phyloP scores from a whole-genome alignment of 2,797 vertebrate species.

The Rhincodon typus region DNA sequence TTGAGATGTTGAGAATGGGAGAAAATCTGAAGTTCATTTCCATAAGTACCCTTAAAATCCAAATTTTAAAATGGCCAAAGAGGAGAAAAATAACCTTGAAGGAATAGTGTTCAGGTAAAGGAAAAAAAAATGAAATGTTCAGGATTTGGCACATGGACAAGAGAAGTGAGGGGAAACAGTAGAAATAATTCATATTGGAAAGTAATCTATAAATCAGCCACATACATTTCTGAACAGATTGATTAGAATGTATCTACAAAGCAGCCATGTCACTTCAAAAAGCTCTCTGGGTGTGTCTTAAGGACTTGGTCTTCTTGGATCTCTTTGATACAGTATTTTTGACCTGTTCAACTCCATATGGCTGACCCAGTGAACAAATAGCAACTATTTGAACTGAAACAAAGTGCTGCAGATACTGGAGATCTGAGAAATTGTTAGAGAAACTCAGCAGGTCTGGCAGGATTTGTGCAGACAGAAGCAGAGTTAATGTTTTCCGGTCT shows the following conservation, averaged over 20 bases:
- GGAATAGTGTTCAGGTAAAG: neutral
- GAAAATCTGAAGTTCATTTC: neutral
- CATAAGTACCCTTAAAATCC: too few relatives aligned
- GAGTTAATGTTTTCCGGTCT: too few relatives aligned
- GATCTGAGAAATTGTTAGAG: too few relatives aligned
- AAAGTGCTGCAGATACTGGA: too few relatives aligned
- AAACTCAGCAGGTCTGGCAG: too few relatives aligned
- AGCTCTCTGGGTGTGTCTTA: too few relatives aligned
- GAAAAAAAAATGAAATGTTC: neutral
- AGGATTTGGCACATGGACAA: too few relatives aligned
- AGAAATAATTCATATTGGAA: neutral
- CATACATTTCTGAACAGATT: too few relatives aligned
- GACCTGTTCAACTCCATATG: neutral
- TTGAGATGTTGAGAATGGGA: neutral
- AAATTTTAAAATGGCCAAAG: neutral
- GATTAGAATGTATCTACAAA: neutral
- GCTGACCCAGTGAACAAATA: neutral
- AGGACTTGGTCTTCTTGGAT: too few relatives aligned
- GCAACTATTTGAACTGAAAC: neutral
- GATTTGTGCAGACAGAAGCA: too few relatives aligned
- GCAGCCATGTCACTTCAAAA: neutral
- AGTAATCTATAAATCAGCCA: neutral
- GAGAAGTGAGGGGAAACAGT: neutral
- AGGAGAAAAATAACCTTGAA: too few relatives aligned
- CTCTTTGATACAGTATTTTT: neutral